Base-by-base conservation (phyloP, 2,113 vertebrate species). In the Myotis yumanensis region DNA sequence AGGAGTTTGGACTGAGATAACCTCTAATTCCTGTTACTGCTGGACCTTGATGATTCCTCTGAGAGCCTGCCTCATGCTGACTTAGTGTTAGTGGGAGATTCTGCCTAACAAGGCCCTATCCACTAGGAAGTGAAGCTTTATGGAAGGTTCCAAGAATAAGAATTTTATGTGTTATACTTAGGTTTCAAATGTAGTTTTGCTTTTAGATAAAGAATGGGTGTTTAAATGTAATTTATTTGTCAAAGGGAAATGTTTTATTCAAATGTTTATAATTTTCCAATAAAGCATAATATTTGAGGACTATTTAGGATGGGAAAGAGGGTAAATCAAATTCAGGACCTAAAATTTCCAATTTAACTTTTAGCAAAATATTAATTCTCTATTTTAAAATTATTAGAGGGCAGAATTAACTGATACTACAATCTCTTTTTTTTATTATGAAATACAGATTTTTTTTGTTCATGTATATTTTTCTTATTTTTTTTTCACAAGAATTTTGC, bases 401-500 rank as follows among this genome's bases (percentile, higher is more conserved):
- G 28, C 17, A 51, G 20, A 86, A 80, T 52, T 81, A 75, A 82
- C 30, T 84, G 77, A 57, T 79, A 8, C 7, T 7, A 30, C 20
- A 85, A 52, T 9, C 9, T n/a, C 52, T 91, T 92, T 43, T 43
- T 43, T 85, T 96, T 12, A 80, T 69, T 84, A 64, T 84, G 10
- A 75, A 86, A 57, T 54, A 35, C 12, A 86, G 11, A 91, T 91
- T 86, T 20, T 37, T n/a, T 89, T 51, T n/a, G 46, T 30, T 87
- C 82, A 86, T 77, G 5, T 40, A 46, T 12, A 25, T 82, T 86
- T 90, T 81, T 75, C 64, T 89, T 89, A 72, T 77, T 81, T 96
- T 81, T 96, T 94, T 83, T 73, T 4, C 46, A 20, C 1, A 54
- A 35, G 35, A 73, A 4, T 48, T 95, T 88, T 82, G 17, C 5